A percentile compares a stretch with the other conserved stretches of the same genome.
phyloP scores from a whole-genome alignment of 2,113 vertebrate species.

The Salvator merianae region DNA sequence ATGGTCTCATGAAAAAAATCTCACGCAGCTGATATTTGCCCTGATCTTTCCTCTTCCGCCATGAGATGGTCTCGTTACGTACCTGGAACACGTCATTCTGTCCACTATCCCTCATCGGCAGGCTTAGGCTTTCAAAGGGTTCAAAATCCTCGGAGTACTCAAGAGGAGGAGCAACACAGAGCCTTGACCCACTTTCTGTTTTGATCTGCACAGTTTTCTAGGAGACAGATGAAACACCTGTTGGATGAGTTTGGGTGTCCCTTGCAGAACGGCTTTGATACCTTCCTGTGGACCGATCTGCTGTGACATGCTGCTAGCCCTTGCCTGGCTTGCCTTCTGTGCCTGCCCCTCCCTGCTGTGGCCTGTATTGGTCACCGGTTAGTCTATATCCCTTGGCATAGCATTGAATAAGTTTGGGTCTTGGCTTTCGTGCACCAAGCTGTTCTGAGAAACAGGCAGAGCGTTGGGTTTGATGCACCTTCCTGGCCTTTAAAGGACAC shows the following conservation, averaged over 20 bases:
- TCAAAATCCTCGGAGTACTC: constrained; percentile 87
- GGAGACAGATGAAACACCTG: constrained; percentile 15
- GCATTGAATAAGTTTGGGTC: neutral
- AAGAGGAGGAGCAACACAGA: constrained; percentile 78
- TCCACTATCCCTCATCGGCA: constrained; percentile 69
- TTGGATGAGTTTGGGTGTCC: neutral
- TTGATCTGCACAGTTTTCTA: constrained; percentile 88
- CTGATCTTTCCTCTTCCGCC: neutral
- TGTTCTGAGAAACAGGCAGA: too few relatives aligned
- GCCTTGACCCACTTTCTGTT: constrained; percentile 80
- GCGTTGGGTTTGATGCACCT: too few relatives aligned
- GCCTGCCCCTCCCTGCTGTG: too few relatives aligned
- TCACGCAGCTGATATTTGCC: neutral
- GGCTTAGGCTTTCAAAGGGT: constrained; percentile 71
- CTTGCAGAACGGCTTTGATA: neutral
- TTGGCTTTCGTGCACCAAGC: neutral
- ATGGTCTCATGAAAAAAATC: neutral
- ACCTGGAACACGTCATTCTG: constrained; percentile 61
- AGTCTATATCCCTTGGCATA: neutral
- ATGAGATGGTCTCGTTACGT: constrained; percentile 5
- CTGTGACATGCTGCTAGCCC: too few relatives aligned
- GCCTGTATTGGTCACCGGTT: neutral
- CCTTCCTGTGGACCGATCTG: neutral
- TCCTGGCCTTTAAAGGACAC: too few relatives aligned
- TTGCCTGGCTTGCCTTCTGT: neutral